These are phyloP conservation scores for Bryconaethiops microstoma DNA, from an alignment of 2,797 vertebrate species.

Conservation along the genomic window DNA sequence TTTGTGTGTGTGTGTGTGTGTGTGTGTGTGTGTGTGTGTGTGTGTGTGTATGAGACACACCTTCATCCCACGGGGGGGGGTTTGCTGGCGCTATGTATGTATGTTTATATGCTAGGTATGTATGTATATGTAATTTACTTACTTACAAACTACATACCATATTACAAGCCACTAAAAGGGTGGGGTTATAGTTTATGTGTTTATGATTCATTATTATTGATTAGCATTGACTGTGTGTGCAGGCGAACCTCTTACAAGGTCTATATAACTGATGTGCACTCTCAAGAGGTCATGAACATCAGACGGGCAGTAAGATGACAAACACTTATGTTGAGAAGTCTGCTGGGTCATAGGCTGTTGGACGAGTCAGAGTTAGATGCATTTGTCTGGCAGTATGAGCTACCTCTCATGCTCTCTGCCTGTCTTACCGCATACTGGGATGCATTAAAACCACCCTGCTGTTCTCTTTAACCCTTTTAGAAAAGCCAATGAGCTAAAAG, in stretches of 20 bases:
- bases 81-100: too few relatives aligned
- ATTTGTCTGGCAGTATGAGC: neutral
- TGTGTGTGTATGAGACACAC: too few relatives aligned
- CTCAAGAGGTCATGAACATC: slow-evolving; percentile 13
- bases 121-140: too few relatives aligned
- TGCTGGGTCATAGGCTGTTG: neutral
- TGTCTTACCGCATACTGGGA: neutral
- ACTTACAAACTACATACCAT: too few relatives aligned
- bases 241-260: neutral
- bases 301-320: neutral
- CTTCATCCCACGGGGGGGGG: too few relatives aligned
- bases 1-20: too few relatives aligned
- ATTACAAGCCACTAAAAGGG: too few relatives aligned
- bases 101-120: too few relatives aligned
- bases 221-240: neutral
- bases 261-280: neutral
- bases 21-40: too few relatives aligned
- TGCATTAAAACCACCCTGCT: neutral
- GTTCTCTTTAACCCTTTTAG: slow-evolving; percentile 22
- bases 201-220: neutral
- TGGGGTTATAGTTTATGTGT: neutral
- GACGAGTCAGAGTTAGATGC: neutral
- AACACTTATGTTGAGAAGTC: slow-evolving; percentile 14
- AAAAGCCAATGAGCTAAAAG: slow-evolving; percentile 7
- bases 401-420: neutral